These are phyloP conservation scores for Tuta absoluta DNA, from an alignment of 2,888 invertebrate species.

Conservation along the genomic window DNA sequence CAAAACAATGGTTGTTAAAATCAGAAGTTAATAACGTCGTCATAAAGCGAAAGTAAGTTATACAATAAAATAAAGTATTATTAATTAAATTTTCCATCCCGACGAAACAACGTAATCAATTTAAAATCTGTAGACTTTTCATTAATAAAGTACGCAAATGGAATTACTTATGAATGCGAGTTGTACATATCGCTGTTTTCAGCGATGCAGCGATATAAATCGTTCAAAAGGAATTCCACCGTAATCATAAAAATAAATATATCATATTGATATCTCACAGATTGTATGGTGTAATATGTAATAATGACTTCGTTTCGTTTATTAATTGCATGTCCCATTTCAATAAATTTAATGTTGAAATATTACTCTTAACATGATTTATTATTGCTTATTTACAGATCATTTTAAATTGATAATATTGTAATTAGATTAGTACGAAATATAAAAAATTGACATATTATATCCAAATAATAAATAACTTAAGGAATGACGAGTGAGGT, in stretches of 20 bases:
- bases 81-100: constrained; percentile 1
- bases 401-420: too few relatives aligned
- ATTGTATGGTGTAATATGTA: too few relatives aligned
- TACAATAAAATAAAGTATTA: background rate
- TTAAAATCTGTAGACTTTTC: constrained; percentile 8
- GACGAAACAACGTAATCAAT: constrained; percentile 8
- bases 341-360: too few relatives aligned
- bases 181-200: constrained; percentile 3
- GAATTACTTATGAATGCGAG: background rate
- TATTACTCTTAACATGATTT: too few relatives aligned
- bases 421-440: too few relatives aligned
- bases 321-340: too few relatives aligned
- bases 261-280: too few relatives aligned
- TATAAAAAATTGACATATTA: too few relatives aligned
- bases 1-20: background rate
- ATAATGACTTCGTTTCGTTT: too few relatives aligned
- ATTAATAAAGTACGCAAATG: constrained; percentile 4
- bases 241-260: background rate
- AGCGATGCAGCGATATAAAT: constrained; percentile 1
- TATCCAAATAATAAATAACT: too few relatives aligned
- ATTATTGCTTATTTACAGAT: too few relatives aligned
- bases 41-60: background rate
- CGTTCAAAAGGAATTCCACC: background rate
- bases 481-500: background rate
- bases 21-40: background rate